Evolutionary conservation across 2,888 invertebrate genomes (phyloP), one percentile per base, ranked within the genome.

Genomic region (Galerucella calmariensis): DNA sequence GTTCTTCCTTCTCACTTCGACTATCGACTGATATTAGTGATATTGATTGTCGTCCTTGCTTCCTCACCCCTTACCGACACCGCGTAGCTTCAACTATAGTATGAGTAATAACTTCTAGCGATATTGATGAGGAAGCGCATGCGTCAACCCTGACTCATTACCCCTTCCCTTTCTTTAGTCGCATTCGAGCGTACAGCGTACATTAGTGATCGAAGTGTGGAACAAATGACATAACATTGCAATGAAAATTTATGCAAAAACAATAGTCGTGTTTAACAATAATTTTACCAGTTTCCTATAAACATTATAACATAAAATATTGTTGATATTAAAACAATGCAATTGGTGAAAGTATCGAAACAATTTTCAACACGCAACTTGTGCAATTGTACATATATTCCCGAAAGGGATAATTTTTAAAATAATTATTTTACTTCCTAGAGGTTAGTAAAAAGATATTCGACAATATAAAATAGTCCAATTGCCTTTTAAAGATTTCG

Each of bases 351-450:
- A 61, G 61, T 61, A 27, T 27, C 35, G 8, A 20, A 58, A 58
- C 12, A 61, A 61, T 61, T 61, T 61, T 35, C 27, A 61, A n/a
- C 61, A 61, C 35, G 61, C 61, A 61, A 12, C 27, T 61, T 61
- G 24, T 59, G 8, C 24, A 24, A 27, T 20, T 27, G 35, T 35
- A 5, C 35, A 41, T 41, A 41, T 41, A 41, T 61, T 61, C 14
- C 41, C 35, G 12, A 35, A 35, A 61, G 27, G 35, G 61, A 61
- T 35, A 61, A 41, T 61, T 35, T 61, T 61, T 24, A 24, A 74
- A 74, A 65, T 69, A 73, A 72, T 74, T 72, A 74, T 66, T 71
- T 16, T 16, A 16, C 16, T 16, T 10, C 20, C 9, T 11, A 8
- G 3, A 11, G 12, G 46, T 1, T 56, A 56, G 56, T 56, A n/a